Conservation (phyloP, 2,113 vertebrate species). For the Tachuris rubrigastra region DNA sequence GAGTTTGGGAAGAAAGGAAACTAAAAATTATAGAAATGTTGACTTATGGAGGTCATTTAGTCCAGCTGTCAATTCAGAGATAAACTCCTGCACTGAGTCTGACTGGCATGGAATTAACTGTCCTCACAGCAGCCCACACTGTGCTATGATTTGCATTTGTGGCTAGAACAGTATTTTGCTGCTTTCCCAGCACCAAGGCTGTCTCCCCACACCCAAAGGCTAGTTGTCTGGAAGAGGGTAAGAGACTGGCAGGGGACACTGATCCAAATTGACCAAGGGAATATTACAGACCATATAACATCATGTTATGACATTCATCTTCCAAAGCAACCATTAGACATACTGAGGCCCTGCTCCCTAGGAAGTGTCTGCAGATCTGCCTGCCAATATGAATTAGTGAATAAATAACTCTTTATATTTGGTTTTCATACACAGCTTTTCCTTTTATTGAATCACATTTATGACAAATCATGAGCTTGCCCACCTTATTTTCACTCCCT, state of each 20-base stretch:
- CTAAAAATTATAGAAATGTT: background rate
- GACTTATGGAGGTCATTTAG: background rate
- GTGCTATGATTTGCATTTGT: background rate
- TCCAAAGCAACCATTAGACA: background rate
- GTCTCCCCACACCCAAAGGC: background rate
- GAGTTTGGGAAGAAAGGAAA: background rate
- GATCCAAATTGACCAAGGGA: background rate
- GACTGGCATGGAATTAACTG: background rate
- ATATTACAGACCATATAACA: background rate
- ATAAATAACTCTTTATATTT: background rate
- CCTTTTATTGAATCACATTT: background rate
- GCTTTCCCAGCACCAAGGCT: background rate
- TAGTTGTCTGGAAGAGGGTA: background rate
- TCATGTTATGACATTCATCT: background rate
- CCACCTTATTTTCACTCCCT: background rate
- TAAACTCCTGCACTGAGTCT: background rate
- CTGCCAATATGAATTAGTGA: background rate
- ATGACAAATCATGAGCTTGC: background rate
- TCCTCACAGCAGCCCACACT: background rate
- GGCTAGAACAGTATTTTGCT: background rate
- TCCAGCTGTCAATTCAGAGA: background rate
- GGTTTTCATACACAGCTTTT: accelerated
- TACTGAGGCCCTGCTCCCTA: background rate
- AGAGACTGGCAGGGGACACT: background rate
- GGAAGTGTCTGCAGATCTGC: background rate